Evolutionary conservation across 2,797 vertebrate genomes (phyloP).

Genomic region (Phrynocephalus vlangalii): DNA sequence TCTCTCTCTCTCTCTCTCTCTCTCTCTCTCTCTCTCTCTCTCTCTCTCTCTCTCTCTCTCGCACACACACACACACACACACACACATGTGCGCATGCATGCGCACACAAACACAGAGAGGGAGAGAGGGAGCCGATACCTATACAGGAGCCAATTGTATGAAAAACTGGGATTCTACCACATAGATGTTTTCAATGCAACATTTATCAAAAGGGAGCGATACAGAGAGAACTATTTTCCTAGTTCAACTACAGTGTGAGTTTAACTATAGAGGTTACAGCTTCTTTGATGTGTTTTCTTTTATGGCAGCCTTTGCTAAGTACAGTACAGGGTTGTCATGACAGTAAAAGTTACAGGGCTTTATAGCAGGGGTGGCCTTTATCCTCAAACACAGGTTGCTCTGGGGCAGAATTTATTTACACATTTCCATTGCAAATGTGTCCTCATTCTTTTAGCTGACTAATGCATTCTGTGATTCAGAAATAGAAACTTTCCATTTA

Average conservation of each 20-base stretch:
- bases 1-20: no score
- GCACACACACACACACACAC: no score
- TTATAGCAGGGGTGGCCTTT: constrained; percentile 22
- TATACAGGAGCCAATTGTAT: not conserved
- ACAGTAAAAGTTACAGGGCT: constrained; percentile 31
- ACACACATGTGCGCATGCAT: no score
- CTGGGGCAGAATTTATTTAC: constrained; percentile 46
- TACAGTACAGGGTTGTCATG: not conserved
- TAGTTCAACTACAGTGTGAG: not conserved
- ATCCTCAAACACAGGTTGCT: constrained; percentile 42
- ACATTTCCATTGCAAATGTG: constrained; percentile 51
- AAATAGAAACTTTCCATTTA: constrained; percentile 43
- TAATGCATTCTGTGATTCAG: constrained; percentile 40
- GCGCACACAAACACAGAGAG: no score
- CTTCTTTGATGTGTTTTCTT: constrained; percentile 44
- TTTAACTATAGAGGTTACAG: not conserved
- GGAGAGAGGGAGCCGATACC: no score
- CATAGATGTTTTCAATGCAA: not conserved
- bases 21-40: no score
- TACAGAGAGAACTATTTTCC: constrained; percentile 3
- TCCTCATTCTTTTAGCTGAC: constrained; percentile 42
- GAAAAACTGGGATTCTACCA: not conserved
- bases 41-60: no score
- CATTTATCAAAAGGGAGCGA: not conserved
- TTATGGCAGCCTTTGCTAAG: constrained; percentile 35